Percentiles rank a stretch among this genome's conserved stretches.
phyloP scores from a whole-genome alignment of 2,113 vertebrate genomes.

The Amblyornis subalaris region DNA sequence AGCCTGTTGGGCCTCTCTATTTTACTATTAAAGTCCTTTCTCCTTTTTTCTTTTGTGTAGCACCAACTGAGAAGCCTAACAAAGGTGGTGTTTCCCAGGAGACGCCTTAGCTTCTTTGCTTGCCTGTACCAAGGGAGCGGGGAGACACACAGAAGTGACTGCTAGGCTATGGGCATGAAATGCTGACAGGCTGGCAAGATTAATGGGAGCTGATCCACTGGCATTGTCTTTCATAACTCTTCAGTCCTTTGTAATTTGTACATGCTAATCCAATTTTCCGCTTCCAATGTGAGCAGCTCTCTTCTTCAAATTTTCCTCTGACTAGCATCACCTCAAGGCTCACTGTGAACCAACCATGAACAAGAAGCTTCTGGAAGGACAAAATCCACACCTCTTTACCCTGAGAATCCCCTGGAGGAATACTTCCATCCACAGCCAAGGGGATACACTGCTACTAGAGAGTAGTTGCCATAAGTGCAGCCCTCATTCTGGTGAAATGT shows the following conservation, averaged over 20 bases:
- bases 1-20: not conserved
- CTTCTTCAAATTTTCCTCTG: not conserved
- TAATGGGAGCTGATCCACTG: not conserved
- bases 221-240: not conserved
- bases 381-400: not conserved
- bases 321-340: not conserved
- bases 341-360: not conserved
- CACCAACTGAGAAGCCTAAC: not conserved
- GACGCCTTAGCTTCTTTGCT: not conserved
- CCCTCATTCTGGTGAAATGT: not conserved
- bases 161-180: not conserved
- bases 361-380: not conserved
- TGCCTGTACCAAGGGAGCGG: not conserved
- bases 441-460: not conserved
- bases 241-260: not conserved
- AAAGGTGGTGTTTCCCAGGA: not conserved
- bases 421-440: not conserved
- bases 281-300: not conserved
- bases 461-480: not conserved
- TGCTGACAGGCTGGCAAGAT: not conserved
- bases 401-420: not conserved
- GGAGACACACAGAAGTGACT: not conserved
- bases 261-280: not conserved
- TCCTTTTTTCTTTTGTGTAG: not conserved
- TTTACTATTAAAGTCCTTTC: not conserved